phyloP scores from a whole-genome alignment of 2,888 invertebrate species.

The Lycaena phlaeas region DNA sequence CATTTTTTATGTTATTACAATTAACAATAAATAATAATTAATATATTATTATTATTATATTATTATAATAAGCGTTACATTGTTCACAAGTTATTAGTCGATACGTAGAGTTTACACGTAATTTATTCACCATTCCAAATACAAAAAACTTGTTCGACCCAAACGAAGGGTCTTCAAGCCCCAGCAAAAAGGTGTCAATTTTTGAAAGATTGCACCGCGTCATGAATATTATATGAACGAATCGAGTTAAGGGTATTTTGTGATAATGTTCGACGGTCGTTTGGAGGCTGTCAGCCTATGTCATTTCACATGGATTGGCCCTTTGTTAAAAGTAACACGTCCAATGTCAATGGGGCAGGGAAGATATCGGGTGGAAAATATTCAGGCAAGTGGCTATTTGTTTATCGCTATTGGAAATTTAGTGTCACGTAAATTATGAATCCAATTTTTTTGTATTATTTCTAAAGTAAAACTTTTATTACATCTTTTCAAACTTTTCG shows the following conservation, averaged over 20 bases:
- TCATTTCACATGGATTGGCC: constrained; percentile 69
- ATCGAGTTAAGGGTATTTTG: constrained; percentile 70
- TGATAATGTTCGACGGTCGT: constrained; percentile 65
- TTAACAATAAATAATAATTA: no score
- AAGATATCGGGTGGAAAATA: constrained; percentile 47
- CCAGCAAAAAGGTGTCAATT: constrained; percentile 67
- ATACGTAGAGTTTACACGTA: no score
- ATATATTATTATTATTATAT: no score
- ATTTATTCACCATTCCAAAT: constrained; percentile 63
- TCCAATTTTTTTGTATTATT: no score
- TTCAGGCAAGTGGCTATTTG: constrained; percentile 27
- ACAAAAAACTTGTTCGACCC: constrained; percentile 63
- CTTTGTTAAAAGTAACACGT: constrained; percentile 70
- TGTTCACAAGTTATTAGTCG: no score
- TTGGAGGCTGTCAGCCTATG: constrained; percentile 67
- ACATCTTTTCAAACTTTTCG: no score
- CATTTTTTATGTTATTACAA: no score
- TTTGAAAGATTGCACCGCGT: constrained; percentile 70
- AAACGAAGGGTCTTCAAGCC: constrained; percentile 36
- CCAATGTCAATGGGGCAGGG: constrained; percentile 46
- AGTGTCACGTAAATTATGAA: no score
- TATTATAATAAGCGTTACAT: no score
- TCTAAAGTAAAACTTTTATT: no score
- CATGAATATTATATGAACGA: constrained; percentile 73
- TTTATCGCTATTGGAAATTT: constrained; percentile 9